These are phyloP conservation scores for Eurytoma californica DNA, from an alignment of 2,888 invertebrate species.

Conservation along the genomic window DNA sequence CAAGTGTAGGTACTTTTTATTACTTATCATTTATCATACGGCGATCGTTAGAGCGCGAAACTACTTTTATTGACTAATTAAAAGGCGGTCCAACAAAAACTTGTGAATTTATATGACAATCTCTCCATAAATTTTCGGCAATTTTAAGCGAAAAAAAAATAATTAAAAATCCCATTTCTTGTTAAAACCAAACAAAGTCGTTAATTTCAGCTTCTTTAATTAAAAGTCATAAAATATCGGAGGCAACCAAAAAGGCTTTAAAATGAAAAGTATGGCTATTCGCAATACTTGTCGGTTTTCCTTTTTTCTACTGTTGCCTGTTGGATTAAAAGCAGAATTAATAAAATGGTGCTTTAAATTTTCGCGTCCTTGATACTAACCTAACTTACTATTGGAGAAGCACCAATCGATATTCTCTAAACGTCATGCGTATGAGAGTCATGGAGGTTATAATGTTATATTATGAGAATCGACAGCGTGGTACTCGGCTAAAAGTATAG, in stretches of 20 bases:
- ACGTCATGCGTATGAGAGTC: too few relatives aligned
- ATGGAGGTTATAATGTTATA: too few relatives aligned
- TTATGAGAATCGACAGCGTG: too few relatives aligned
- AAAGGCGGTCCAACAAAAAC: slow-evolving; percentile 11
- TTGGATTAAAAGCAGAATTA: too few relatives aligned
- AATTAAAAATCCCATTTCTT: slow-evolving; percentile 20
- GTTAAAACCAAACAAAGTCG: slow-evolving; percentile 1
- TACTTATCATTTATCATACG: background rate
- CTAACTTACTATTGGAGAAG: slow-evolving; percentile 17
- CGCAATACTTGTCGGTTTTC: too few relatives aligned
- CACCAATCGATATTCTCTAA: slow-evolving; percentile 40
- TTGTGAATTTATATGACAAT: slow-evolving; percentile 21
- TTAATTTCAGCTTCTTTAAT: slow-evolving; percentile 5
- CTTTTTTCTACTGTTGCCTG: too few relatives aligned
- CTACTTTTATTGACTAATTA: background rate
- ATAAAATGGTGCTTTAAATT: slow-evolving; percentile 5
- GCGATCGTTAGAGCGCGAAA: background rate
- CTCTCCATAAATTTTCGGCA: slow-evolving; percentile 28
- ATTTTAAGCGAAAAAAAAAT: background rate
- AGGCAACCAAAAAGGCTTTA: too few relatives aligned
- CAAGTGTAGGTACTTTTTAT: background rate
- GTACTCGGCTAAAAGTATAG: too few relatives aligned
- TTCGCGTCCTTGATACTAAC: slow-evolving; percentile 15
- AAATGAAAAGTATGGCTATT: too few relatives aligned
- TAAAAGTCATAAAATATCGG: background rate